phyloP scores from a whole-genome alignment of 2,797 vertebrate genomes.

The Platyrinchus mystaceus region DNA sequence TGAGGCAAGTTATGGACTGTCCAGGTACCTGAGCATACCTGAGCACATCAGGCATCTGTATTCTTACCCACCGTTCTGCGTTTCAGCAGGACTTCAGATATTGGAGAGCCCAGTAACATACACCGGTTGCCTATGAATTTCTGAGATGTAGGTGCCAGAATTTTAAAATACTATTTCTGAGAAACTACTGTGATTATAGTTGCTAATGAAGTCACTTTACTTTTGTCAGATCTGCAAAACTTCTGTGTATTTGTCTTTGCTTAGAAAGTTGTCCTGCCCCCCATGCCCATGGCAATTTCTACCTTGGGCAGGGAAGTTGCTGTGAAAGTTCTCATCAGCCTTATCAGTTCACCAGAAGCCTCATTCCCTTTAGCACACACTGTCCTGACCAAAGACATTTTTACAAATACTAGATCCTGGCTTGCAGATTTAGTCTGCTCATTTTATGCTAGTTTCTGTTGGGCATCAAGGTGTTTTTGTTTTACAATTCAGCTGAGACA shows the following conservation, averaged over 20 bases:
- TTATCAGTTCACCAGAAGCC: not conserved
- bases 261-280: fast-evolving
- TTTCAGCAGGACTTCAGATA: not conserved
- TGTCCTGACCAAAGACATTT: not conserved
- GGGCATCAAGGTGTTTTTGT: not conserved
- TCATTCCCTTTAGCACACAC: not conserved
- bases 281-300: not conserved
- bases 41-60: fast-evolving
- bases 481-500: not conserved
- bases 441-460: not conserved
- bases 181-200: not conserved
- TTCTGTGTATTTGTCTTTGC: not conserved
- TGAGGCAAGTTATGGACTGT: not conserved
- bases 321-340: not conserved
- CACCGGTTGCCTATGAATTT: not conserved
- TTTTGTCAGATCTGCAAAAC: not conserved
- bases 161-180: not conserved
- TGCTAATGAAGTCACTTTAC: not conserved
- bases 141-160: not conserved
- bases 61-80: not conserved
- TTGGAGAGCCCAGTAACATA: not conserved
- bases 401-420: not conserved
- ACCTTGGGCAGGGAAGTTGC: not conserved
- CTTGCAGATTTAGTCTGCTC: not conserved
- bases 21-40: not conserved